A percentile compares a stretch with the other conserved stretches of the same genome.
phyloP scores from a whole-genome alignment of 2,888 invertebrate species.

The Steinernema scapterisci region DNA sequence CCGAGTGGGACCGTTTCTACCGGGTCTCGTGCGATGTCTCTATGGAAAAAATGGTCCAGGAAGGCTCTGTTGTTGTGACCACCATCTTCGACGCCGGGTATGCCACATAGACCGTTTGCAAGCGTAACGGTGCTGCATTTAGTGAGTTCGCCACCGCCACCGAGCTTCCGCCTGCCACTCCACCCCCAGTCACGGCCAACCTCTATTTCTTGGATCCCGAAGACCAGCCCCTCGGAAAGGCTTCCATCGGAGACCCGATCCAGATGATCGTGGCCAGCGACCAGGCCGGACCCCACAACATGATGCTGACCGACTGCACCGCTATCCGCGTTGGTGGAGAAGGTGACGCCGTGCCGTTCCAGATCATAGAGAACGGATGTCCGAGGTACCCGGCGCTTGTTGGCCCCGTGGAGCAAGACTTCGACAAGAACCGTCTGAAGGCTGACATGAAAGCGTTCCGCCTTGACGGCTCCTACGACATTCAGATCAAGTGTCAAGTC shows the following conservation, averaged over 20 bases:
- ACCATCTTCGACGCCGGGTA: constrained; percentile 67
- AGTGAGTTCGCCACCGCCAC: constrained; percentile 35
- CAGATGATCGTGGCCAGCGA: constrained; percentile 63
- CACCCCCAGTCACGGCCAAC: constrained; percentile 67
- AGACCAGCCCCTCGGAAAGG: constrained; percentile 62
- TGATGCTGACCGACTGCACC: constrained; percentile 68
- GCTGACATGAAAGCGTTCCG: constrained; percentile 67
- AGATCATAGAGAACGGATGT: constrained; percentile 67
- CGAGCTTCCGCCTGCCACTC: constrained; percentile 58
- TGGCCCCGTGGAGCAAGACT: constrained; percentile 67
- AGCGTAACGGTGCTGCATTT: background rate
- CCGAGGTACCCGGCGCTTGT: constrained; percentile 67
- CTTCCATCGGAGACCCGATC: constrained; percentile 66
- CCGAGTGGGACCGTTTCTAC: constrained; percentile 68
- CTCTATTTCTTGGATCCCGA: constrained; percentile 64
- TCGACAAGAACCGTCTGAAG: constrained; percentile 66
- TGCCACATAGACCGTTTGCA: constrained; percentile 1
- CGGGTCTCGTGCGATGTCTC: constrained; percentile 67
- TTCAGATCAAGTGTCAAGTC: constrained; percentile 66
- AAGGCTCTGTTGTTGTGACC: constrained; percentile 67
- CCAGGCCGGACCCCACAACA: constrained; percentile 68
- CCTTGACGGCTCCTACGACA: constrained; percentile 67
- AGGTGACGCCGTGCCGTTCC: constrained; percentile 67
- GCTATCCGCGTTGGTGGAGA: constrained; percentile 67
- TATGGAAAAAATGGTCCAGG: constrained; percentile 66